Conservation (phyloP, 2,888 invertebrate species). For the Tribolium freemani region DNA sequence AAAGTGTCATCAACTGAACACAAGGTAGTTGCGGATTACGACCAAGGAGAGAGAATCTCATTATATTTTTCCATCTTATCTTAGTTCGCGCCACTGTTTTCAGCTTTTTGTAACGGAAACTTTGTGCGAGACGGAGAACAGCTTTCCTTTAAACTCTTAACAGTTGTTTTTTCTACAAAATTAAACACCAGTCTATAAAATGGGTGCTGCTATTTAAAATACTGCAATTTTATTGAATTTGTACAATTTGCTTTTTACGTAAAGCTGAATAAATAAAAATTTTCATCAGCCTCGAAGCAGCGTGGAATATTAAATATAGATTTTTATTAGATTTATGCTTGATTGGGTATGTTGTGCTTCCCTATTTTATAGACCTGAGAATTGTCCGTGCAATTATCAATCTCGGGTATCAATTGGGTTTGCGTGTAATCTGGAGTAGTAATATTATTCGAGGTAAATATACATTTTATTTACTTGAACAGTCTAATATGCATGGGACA, state of each 20-base stretch:
- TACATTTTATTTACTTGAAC: background rate
- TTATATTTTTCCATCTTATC: slow-evolving; percentile 3
- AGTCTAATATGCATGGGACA: background rate
- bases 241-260: background rate
- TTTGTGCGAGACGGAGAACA: background rate
- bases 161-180: background rate
- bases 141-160: background rate
- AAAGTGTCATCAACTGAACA: background rate
- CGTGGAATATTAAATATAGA: no score
- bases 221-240: background rate
- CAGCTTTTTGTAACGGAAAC: background rate
- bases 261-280: no score
- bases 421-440: background rate
- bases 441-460: background rate
- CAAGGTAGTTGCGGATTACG: background rate
- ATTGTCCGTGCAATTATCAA: background rate
- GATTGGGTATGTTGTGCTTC: background rate
- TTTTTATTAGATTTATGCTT: background rate
- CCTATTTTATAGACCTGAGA: background rate
- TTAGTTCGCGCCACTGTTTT: background rate
- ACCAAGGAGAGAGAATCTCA: background rate
- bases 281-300: no score
- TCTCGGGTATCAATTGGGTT: background rate
- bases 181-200: background rate
- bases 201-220: background rate